These are phyloP conservation scores for Cathartes aura DNA, from an alignment of 2,113 vertebrate species.

Conservation along the genomic window DNA sequence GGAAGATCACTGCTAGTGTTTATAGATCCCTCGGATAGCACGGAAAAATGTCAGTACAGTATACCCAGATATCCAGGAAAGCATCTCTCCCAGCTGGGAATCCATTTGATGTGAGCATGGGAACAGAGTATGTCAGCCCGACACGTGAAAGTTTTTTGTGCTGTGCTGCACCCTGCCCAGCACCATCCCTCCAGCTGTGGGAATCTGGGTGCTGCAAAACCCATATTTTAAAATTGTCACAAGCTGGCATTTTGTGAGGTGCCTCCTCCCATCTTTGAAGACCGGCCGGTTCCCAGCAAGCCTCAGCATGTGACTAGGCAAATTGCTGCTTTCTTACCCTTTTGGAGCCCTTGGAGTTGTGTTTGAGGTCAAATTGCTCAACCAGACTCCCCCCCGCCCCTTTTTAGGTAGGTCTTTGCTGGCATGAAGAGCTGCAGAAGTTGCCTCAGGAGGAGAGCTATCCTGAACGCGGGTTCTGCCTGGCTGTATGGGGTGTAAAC, in stretches of 20 bases:
- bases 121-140: neutral
- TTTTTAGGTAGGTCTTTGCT: neutral
- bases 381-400: neutral
- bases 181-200: neutral
- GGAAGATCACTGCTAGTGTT: neutral
- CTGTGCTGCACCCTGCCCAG: neutral
- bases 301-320: neutral
- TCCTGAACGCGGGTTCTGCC: neutral
- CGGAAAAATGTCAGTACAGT: neutral
- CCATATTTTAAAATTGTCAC: neutral
- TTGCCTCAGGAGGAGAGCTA: neutral
- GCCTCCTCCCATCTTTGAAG: neutral
- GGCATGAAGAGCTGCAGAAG: neutral
- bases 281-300: neutral
- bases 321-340: conserved; percentile 2
- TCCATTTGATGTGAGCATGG: neutral
- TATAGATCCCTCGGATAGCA: neutral
- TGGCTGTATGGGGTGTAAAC: neutral
- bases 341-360: neutral
- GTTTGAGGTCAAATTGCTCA: neutral
- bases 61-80: neutral
- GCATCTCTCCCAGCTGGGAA: neutral
- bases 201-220: neutral
- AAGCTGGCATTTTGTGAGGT: neutral
- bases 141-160: neutral